Conservation (phyloP, 2,888 invertebrate genomes). For the Rhingia rostrata region DNA sequence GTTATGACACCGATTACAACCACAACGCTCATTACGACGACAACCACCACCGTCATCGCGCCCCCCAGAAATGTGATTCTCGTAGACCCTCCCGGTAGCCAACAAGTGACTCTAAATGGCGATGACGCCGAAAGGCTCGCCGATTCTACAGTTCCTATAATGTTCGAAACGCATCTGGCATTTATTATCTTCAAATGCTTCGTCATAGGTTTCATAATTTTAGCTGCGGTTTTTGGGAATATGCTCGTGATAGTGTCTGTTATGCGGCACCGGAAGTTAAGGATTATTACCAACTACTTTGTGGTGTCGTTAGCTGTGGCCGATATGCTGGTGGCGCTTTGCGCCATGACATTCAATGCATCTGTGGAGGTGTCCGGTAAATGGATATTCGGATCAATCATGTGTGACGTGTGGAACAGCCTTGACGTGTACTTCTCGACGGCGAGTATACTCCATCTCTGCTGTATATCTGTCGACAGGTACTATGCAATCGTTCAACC, state of each 20-base stretch:
- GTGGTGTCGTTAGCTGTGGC: conserved; percentile 97
- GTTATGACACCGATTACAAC: conserved; percentile 73
- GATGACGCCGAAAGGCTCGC: conserved; percentile 50
- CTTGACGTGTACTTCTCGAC: conserved; percentile 96
- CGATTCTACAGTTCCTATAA: conserved; percentile 71
- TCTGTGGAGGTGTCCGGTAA: conserved; percentile 92
- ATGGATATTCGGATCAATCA: conserved; percentile 94
- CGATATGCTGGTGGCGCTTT: conserved; percentile 95
- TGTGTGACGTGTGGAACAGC: conserved; percentile 97
- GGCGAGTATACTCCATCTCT: conserved; percentile 95
- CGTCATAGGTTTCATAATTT: conserved; percentile 93
- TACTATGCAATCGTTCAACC: conserved; percentile 95
- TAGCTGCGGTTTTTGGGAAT: conserved; percentile 96
- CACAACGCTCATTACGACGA: conserved; percentile 55
- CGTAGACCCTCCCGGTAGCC: conserved; percentile 54
- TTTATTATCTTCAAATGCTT: conserved; percentile 87
- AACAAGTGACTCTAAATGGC: conserved; percentile 60
- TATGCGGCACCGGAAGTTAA: conserved; percentile 88
- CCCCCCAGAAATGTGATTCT: conserved; percentile 69
- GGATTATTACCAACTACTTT: conserved; percentile 96
- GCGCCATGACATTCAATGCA: conserved; percentile 96
- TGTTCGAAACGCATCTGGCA: conserved; percentile 78
- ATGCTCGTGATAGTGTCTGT: conserved; percentile 96
- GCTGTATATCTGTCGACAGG: conserved; percentile 95
- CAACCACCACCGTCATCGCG: conserved; percentile 52